These are phyloP conservation scores for Oppia nitens DNA, from an alignment of 1,140 invertebrate species.

Conservation along the genomic window DNA sequence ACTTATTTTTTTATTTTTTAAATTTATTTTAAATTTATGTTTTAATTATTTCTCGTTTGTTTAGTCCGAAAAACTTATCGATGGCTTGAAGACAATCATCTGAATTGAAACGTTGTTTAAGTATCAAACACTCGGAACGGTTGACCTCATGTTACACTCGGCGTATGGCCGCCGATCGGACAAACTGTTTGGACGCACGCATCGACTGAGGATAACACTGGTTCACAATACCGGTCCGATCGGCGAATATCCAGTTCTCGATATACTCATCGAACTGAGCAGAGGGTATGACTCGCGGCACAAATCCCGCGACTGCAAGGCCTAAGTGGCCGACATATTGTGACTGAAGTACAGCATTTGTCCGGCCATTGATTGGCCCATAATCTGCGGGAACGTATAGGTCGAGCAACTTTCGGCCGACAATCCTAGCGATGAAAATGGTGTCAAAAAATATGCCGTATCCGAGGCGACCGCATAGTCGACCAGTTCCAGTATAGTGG, in stretches of 20 bases:
- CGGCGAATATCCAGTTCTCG: background rate
- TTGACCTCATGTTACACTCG: slow-evolving; percentile 35
- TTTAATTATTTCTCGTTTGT: too few species aligned
- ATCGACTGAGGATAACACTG: slow-evolving; percentile 5
- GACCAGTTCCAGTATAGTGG: slow-evolving; percentile 62
- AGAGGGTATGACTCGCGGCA: slow-evolving; percentile 31
- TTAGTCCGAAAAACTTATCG: slow-evolving; percentile 31
- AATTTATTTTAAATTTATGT: too few species aligned
- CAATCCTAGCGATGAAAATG: slow-evolving; percentile 60
- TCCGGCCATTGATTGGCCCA: slow-evolving; percentile 52
- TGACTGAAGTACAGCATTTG: slow-evolving; percentile 63
- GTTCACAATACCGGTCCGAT: slow-evolving; percentile 4
- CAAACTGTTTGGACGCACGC: slow-evolving; percentile 6
- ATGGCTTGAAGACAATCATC: slow-evolving; percentile 40
- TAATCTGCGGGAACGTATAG: slow-evolving; percentile 57
- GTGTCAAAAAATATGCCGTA: slow-evolving; percentile 65
- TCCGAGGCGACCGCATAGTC: slow-evolving; percentile 77
- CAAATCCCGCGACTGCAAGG: slow-evolving; percentile 40
- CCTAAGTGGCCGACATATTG: slow-evolving; percentile 57
- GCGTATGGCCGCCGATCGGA: background rate
- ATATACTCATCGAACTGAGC: background rate
- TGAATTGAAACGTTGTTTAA: slow-evolving; percentile 41
- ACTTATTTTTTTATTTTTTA: too few species aligned
- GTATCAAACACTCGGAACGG: slow-evolving; percentile 34
- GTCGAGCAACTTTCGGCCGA: slow-evolving; percentile 67